phyloP scores from a whole-genome alignment of 2,888 invertebrate genomes.

The Hermaeophaga mercurialis region DNA sequence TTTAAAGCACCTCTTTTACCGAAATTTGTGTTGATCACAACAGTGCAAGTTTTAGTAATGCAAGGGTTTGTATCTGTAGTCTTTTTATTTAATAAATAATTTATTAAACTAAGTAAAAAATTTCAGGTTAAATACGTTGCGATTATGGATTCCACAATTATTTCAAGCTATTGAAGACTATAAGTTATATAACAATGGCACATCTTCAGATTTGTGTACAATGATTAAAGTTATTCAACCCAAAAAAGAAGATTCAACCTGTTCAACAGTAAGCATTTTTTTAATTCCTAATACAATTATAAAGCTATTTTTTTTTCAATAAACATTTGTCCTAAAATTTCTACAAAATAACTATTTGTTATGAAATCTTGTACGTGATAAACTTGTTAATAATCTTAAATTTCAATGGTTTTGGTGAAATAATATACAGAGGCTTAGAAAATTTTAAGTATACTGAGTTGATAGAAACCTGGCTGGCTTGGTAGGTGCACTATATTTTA shows the following conservation, averaged over 20 bases:
- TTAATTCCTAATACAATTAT: neutral
- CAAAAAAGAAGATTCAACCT: neutral
- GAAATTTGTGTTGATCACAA: neutral
- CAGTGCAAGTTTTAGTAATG: neutral
- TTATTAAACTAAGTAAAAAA: conserved; percentile 55
- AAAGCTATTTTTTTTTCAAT: neutral
- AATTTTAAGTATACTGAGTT: too few species aligned
- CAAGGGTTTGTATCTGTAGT: neutral
- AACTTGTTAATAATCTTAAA: too few species aligned
- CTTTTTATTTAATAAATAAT: too few species aligned
- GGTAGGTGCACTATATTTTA: too few species aligned
- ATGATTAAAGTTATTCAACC: conserved; percentile 53
- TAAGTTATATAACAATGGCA: conserved; percentile 37
- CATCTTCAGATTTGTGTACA: conserved; percentile 53
- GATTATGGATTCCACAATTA: conserved; percentile 81
- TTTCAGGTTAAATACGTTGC: conserved; percentile 70
- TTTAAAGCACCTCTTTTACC: neutral
- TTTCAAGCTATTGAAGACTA: conserved; percentile 69
- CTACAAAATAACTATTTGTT: neutral
- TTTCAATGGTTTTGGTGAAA: too few species aligned
- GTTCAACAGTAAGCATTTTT: neutral
- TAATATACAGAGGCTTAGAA: too few species aligned
- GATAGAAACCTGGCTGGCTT: too few species aligned
- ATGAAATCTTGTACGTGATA: neutral
- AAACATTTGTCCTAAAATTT: neutral